Evolutionary conservation across 2,113 vertebrate genomes (phyloP).

Genomic region (Apteryx mantelli): DNA sequence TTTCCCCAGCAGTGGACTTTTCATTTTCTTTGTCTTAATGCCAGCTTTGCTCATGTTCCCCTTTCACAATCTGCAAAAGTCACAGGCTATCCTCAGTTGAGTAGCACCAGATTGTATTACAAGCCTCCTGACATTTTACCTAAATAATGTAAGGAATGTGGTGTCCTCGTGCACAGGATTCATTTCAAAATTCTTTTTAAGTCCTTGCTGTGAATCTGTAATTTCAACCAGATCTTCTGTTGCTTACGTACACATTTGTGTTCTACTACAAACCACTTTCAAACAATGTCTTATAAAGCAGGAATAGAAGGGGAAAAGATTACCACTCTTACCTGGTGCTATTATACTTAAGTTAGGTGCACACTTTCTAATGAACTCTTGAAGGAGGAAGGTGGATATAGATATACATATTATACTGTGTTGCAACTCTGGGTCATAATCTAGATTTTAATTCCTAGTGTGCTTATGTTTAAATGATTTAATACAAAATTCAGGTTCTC

Average conservation of each 20-base stretch:
- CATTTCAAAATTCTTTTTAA: not conserved
- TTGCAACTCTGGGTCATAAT: not conserved
- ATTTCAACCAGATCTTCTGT: not conserved
- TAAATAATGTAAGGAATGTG: not conserved
- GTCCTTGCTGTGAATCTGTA: not conserved
- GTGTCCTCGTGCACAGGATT: not conserved
- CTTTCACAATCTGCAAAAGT: not conserved
- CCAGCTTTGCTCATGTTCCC: not conserved
- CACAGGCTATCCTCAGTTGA: not conserved
- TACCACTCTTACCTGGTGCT: not conserved
- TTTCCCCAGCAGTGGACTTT: not conserved
- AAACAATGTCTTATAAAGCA: not conserved
- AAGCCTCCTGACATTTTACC: not conserved
- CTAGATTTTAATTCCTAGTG: not conserved
- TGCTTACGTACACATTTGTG: not conserved
- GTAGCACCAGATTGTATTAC: slow-evolving; percentile 4
- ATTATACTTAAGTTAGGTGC: not conserved
- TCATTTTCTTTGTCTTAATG: not conserved
- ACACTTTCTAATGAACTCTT: not conserved
- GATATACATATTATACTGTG: not conserved
- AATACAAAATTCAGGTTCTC: not conserved
- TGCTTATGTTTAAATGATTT: not conserved
- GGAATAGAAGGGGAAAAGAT: not conserved
- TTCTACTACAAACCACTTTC: not conserved
- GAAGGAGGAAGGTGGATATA: not conserved